phyloP scores from a whole-genome alignment of 2,888 invertebrate species.

The Biston betularia region DNA sequence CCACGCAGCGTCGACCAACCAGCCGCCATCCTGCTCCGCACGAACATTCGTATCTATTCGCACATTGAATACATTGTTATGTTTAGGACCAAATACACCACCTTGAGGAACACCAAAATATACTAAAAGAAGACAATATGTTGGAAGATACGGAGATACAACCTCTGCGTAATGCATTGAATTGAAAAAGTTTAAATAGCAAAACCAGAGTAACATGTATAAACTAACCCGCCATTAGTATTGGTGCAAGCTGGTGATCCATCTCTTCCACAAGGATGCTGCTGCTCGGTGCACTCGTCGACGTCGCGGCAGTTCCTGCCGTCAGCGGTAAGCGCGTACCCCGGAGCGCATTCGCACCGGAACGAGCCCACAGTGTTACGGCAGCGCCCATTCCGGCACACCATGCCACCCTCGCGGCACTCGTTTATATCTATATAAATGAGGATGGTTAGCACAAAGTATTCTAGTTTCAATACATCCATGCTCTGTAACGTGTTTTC shows the following conservation, averaged over 20 bases:
- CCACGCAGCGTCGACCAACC: conserved; percentile 86
- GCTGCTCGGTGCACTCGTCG: conserved; percentile 90
- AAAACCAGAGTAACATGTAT: not conserved
- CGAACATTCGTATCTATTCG: conserved; percentile 86
- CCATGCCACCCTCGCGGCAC: conserved; percentile 93
- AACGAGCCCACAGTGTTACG: conserved; percentile 93
- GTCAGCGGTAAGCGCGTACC: conserved; percentile 91
- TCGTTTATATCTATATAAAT: conserved; percentile 89
- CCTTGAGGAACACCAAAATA: conserved; percentile 26
- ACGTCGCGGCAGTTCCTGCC: conserved; percentile 92
- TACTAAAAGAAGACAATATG: not conserved
- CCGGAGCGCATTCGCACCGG: conserved; percentile 92
- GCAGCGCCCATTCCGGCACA: conserved; percentile 94
- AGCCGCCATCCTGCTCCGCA: conserved; percentile 93
- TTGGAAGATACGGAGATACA: not conserved
- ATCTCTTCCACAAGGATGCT: conserved; percentile 71
- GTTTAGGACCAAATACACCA: conserved; percentile 5
- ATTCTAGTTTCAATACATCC: not conserved
- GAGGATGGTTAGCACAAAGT: not conserved
- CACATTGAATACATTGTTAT: not conserved
- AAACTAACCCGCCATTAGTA: conserved; percentile 74
- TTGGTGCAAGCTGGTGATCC: conserved; percentile 77
- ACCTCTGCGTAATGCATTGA: too few relatives aligned
- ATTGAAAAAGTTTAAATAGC: too few relatives aligned
- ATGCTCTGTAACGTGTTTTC: not conserved